Percentiles rank a stretch among this genome's conserved stretches.
phyloP scores from a whole-genome alignment of 2,888 invertebrate genomes.

The Andrena marginata region DNA sequence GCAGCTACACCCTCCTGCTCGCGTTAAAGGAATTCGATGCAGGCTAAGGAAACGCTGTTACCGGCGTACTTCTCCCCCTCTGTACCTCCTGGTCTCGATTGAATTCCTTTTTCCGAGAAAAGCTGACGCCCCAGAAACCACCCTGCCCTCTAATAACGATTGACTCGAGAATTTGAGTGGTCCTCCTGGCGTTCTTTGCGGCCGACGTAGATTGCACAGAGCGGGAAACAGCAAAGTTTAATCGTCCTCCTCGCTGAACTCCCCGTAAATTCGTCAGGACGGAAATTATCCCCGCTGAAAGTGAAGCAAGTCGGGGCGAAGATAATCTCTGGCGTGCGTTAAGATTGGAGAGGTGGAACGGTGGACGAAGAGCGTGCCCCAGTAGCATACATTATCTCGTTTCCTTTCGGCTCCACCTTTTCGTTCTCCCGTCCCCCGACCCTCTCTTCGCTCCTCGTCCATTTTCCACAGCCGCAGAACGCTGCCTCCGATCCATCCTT shows the following conservation, averaged over 20 bases:
- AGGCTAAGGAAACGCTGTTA: background rate
- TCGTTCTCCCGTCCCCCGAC: slow-evolving; percentile 36
- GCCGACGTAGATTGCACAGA: background rate
- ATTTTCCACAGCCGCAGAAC: slow-evolving; percentile 26
- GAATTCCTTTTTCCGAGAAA: background rate
- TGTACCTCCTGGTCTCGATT: background rate
- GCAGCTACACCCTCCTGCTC: background rate
- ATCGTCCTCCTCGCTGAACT: slow-evolving; percentile 36
- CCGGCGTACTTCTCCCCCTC: background rate
- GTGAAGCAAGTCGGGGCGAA: slow-evolving; percentile 30
- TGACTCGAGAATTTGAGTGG: background rate
- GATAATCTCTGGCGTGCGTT: slow-evolving; percentile 64
- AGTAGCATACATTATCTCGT: slow-evolving; percentile 77
- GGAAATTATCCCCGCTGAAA: slow-evolving; percentile 45
- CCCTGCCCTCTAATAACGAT: background rate
- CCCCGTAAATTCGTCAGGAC: slow-evolving; percentile 52
- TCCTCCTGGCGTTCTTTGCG: background rate
- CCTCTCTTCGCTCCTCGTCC: slow-evolving; percentile 32
- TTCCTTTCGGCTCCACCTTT: slow-evolving; percentile 61
- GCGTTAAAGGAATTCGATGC: slow-evolving; percentile 2
- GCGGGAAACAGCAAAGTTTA: slow-evolving; percentile 36
- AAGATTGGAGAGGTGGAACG: slow-evolving; percentile 66
- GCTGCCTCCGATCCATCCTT: slow-evolving; percentile 24
- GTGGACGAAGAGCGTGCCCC: slow-evolving; percentile 65
- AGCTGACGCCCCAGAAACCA: background rate